phyloP scores from a whole-genome alignment of 1,140 invertebrate genomes.

The Matsumurasca onukii region DNA sequence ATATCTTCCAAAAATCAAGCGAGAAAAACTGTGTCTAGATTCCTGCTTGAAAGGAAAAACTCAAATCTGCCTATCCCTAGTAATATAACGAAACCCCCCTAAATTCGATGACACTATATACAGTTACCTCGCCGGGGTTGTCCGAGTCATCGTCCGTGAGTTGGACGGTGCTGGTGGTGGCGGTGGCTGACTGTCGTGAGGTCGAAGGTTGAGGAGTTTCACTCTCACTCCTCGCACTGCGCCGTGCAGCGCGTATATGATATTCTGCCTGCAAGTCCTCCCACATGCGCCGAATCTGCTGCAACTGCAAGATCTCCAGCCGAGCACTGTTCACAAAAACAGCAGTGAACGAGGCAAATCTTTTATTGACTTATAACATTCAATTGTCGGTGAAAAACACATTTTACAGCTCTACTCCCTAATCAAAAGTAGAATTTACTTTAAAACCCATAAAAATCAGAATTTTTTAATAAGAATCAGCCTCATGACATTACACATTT shows the following conservation, averaged over 20 bases:
- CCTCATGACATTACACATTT: too few species aligned
- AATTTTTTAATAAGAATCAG: too few species aligned
- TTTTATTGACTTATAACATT: too few species aligned
- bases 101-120: too few species aligned
- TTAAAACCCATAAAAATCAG: too few species aligned
- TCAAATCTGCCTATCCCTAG: background rate
- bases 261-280: slow-evolving; percentile 59
- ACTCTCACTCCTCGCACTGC: slow-evolving; percentile 43
- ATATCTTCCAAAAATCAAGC: too few species aligned
- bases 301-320: slow-evolving; percentile 40
- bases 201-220: background rate
- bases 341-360: too few species aligned
- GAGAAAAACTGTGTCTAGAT: background rate
- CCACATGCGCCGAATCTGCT: slow-evolving; percentile 62
- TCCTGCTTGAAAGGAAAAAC: background rate
- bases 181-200: slow-evolving; percentile 18
- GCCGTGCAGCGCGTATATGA: slow-evolving; percentile 56
- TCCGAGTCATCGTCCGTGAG: background rate
- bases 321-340: too few species aligned
- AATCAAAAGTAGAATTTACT: too few species aligned
- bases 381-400: too few species aligned
- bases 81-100: background rate
- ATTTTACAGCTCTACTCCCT: too few species aligned
- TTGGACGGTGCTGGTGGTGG: background rate
- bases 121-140: too few species aligned